These are phyloP conservation scores for Dryomyza anilis DNA, from an alignment of 2,888 invertebrate species.

Conservation along the genomic window DNA sequence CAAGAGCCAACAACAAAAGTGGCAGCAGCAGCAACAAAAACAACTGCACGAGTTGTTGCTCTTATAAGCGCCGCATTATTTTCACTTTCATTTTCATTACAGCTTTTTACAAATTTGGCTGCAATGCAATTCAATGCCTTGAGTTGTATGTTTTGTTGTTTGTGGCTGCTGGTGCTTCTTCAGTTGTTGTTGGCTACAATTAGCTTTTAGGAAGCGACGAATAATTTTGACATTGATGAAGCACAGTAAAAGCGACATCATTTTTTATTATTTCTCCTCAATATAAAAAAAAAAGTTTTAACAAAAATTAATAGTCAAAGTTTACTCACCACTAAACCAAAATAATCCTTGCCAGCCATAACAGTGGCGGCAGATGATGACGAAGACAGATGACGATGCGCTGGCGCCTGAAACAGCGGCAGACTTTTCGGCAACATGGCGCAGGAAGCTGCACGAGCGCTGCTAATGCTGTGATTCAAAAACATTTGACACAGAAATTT, in stretches of 20 bases:
- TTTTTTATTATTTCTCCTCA: not conserved
- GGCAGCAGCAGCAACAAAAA: not conserved
- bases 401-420: too few species aligned
- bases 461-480: conserved; percentile 41
- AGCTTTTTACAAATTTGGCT: conserved; percentile 1
- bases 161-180: too few species aligned
- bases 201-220: not conserved
- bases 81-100: conserved; percentile 53
- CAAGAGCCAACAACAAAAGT: not conserved
- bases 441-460: conserved; percentile 32
- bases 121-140: conserved; percentile 10
- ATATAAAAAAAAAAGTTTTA: not conserved
- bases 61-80: conserved; percentile 30
- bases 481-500: conserved; percentile 51
- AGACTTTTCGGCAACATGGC: conserved; percentile 35
- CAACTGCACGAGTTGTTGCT: not conserved
- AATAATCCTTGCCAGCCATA: conserved; percentile 42
- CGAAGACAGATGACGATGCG: conserved; percentile 11
- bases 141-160: too few species aligned
- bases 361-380: conserved; percentile 21
- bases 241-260: too few species aligned
- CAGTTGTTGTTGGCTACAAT: not conserved
- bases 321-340: conserved; percentile 48
- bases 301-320: not conserved
- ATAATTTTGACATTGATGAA: too few species aligned